These are phyloP conservation scores for Calameuta filiformis DNA, from an alignment of 2,888 invertebrate genomes.

Conservation along the genomic window DNA sequence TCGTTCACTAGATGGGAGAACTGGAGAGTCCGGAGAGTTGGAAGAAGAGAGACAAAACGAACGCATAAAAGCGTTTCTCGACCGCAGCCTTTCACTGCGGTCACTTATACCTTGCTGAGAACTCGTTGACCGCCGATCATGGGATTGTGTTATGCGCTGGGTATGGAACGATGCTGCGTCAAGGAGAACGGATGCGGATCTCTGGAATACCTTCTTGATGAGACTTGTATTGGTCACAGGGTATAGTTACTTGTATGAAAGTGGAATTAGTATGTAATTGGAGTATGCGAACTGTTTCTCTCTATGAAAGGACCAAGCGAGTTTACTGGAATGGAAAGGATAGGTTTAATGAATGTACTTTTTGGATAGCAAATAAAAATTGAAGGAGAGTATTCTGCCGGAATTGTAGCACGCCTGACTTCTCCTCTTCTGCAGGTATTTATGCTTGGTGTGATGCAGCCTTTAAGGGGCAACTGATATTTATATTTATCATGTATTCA, in stretches of 20 bases:
- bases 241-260: background rate
- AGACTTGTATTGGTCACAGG: background rate
- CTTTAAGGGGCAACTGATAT: background rate
- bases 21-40: constrained; percentile 14
- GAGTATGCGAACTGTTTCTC: background rate
- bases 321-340: background rate
- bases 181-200: background rate
- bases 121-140: background rate
- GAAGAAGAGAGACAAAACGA: constrained; percentile 12
- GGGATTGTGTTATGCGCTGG: background rate
- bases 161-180: background rate
- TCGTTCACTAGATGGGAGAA: constrained; percentile 12
- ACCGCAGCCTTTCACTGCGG: constrained; percentile 24
- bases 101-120: constrained; percentile 2
- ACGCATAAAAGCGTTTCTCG: constrained; percentile 27
- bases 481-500: background rate
- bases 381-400: background rate
- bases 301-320: background rate
- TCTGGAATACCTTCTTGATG: background rate
- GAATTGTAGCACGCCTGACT: background rate
- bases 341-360: background rate
- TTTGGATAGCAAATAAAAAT: background rate
- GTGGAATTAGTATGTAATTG: background rate
- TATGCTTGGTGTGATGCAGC: background rate
- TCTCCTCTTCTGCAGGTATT: background rate